Conservation (phyloP, 2,113 vertebrate species). For the Zingel zingel region DNA sequence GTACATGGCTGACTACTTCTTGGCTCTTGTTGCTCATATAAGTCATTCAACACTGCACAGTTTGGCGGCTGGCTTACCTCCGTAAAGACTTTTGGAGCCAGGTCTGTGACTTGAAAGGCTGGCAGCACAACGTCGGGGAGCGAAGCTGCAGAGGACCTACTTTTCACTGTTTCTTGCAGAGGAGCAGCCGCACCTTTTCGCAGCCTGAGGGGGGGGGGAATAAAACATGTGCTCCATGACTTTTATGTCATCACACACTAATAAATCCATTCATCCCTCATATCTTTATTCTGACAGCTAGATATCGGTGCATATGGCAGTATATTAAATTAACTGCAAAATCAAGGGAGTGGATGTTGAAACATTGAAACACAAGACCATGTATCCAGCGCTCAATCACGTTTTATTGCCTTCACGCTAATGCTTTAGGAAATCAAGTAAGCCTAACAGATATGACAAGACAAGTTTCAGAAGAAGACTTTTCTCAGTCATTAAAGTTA, state of each 20-base stretch:
- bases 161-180: background rate
- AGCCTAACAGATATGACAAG: background rate
- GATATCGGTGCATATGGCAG: background rate
- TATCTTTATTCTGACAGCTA: conserved; percentile 16
- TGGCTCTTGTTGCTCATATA: conserved; percentile 16
- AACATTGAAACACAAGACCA: background rate
- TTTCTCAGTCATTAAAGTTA: background rate
- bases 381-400: background rate
- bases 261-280: conserved; percentile 2
- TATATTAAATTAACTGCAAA: background rate
- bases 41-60: conserved; percentile 29
- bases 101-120: conserved; percentile 7
- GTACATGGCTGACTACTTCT: conserved; percentile 11
- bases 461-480: background rate
- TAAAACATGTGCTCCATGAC: background rate
- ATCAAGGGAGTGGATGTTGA: background rate
- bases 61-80: conserved; percentile 30
- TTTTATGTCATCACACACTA: background rate
- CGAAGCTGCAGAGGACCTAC: background rate
- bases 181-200: conserved; percentile 9
- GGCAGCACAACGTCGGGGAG: background rate
- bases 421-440: background rate
- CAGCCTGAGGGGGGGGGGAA: background rate
- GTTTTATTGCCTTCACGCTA: background rate
- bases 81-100: conserved; percentile 24